These are phyloP conservation scores for Lasiommata megera DNA, from an alignment of 2,888 invertebrate genomes.

Conservation along the genomic window DNA sequence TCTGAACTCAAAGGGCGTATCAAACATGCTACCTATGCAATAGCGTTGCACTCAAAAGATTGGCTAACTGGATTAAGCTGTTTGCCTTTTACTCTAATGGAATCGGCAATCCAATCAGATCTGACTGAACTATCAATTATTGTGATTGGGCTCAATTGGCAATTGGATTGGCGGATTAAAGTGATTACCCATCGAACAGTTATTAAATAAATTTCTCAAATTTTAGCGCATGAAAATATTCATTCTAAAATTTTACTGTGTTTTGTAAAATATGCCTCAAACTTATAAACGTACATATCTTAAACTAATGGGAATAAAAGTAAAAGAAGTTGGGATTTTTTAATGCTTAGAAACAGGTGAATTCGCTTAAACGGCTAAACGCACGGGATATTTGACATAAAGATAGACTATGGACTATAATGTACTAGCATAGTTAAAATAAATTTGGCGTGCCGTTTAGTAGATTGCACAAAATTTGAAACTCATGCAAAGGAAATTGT, in stretches of 20 bases:
- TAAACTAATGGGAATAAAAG: too few relatives aligned
- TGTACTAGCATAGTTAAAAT: too few relatives aligned
- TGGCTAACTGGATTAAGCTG: slow-evolving; percentile 37
- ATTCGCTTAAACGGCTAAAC: too few relatives aligned
- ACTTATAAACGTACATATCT: too few relatives aligned
- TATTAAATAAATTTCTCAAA: not conserved
- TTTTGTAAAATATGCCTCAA: too few relatives aligned
- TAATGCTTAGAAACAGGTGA: too few relatives aligned
- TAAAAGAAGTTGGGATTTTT: too few relatives aligned
- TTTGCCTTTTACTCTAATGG: slow-evolving; percentile 47
- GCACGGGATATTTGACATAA: too few relatives aligned
- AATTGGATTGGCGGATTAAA: slow-evolving; percentile 31
- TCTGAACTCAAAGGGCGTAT: not conserved
- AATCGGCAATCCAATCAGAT: slow-evolving; percentile 56
- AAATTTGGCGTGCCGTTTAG: too few relatives aligned
- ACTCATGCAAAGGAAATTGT: too few relatives aligned
- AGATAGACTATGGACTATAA: too few relatives aligned
- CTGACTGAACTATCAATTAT: slow-evolving; percentile 52
- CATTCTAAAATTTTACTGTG: not conserved
- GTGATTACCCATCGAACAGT: not conserved
- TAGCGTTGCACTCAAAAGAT: slow-evolving; percentile 31
- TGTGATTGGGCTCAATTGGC: slow-evolving; percentile 46
- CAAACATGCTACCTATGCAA: slow-evolving; percentile 10
- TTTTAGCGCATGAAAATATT: slow-evolving; percentile 5
- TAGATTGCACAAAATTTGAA: too few relatives aligned